Base-by-base conservation (phyloP, 2,797 vertebrate genomes). In the Xenops minutus region DNA sequence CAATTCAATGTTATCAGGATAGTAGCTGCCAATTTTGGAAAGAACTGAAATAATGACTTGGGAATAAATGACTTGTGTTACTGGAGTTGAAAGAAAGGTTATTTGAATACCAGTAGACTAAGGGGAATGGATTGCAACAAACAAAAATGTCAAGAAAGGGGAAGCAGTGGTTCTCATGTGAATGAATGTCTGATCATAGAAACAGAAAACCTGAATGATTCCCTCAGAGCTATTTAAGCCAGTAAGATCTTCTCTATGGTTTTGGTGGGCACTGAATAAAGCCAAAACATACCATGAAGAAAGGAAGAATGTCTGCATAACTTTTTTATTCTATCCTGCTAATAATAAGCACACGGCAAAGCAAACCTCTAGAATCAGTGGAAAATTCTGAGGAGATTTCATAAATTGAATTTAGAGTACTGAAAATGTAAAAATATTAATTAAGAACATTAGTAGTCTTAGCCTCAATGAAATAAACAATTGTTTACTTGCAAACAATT, bases 41-140 rank as follows among this genome's bases (percentile, higher is more conserved):
- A 93, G 34, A 89, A 15, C 66, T 49, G 69, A 73, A 88, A 66
- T 34, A 55, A 86, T 81, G 73, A 59, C 36, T 91, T 91, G 79
- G 55, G 82, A 96, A 81, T 88, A 94, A 89, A 81, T 75, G n/a
- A 41, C 85, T 88, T 90, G 32, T 93, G 36, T 48, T 86, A 19
- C 55, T 84, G 51, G 49, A 81, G 79, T 79, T 91, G 89, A 92
- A 94, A 96, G 87, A 93, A 95, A 93, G 91, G 94, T 96, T 91
- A 94, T 92, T 61, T 79, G 86, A 94, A 91, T 93, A 91, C 72
- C 85, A 62, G 26, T 80, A 86, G 73, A 52, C 87, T 84, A 44
- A 81, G 39, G 79, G 63, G 82, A 92, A 81, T 66, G 39, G 19
- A 86, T 81, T 62, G 52, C 81, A 92, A 73, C 59, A 93, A 93